Evolutionary conservation across 1,140 invertebrate genomes (phyloP), one percentile per base, ranked within the genome.

Genomic region (Oncopeltus fasciatus): DNA sequence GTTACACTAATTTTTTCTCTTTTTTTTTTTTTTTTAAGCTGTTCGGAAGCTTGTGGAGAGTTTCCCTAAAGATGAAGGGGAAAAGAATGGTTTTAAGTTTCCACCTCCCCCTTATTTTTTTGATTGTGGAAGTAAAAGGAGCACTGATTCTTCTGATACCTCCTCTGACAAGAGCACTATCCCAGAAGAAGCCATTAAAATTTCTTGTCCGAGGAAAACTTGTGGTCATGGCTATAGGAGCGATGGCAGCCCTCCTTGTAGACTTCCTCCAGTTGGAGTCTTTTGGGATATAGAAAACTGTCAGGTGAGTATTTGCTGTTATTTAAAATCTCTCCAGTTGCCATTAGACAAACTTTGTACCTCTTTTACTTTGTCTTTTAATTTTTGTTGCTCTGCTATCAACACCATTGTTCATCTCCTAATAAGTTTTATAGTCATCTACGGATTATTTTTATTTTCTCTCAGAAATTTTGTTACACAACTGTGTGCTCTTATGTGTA

Each of bases 201-300:
- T 57, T 18, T n/a, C 2, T 3, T 57, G 9, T 57, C 3, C 51
- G 20, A 38, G 5, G 18, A 57, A 38, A 8, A 18, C 16, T 3
- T 57, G 21, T 57, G 28, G 33, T 24, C n/a, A n/a, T 29, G 64
- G 64, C 5, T 65, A 65, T 46, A 47, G 56, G 16, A 65, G 64
- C 57, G 64, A 65, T 47, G 47, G 57, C 21, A 62, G 56, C 24
- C 60, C 60, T 12, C 27, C 31, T 12, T n/a, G n/a, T n/a, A 14
- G 43, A 21, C 66, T 83, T 53, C 81, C 82, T 56, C 87, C 88
- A 1, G 84, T 93, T 70, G 90, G 89, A 58, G 87, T 94, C 53
- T 94, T 92, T 75, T 94, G 90, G 90, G 90, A 94, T 72, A 94
- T 94, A 70, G 90, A 94, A 78, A 94, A 69, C 51, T 72, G 70